phyloP scores from a whole-genome alignment of 2,113 vertebrate genomes.

The Cyanocitta stelleri region DNA sequence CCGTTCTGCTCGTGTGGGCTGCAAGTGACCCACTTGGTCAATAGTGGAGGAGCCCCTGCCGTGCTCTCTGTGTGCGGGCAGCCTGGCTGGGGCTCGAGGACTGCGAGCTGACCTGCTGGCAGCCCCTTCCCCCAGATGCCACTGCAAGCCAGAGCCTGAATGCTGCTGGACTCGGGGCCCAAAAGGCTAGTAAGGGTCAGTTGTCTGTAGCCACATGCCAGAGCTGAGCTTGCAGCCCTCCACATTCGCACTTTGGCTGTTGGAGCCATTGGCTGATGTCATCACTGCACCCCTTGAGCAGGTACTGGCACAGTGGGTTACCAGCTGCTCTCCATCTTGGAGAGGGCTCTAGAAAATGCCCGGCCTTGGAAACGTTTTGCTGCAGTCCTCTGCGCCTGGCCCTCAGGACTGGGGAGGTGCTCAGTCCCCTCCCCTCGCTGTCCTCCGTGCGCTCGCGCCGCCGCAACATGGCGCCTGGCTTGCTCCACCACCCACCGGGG shows the following conservation, averaged over 20 bases:
- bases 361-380: not conserved
- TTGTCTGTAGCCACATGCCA: accelerated
- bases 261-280: not conserved
- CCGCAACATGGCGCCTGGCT: constrained; percentile 58
- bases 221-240: not conserved
- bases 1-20: accelerated
- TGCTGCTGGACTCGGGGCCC: not conserved
- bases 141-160: not conserved
- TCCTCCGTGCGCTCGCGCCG: constrained; percentile 27
- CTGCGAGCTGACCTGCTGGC: not conserved
- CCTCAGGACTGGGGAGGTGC: not conserved
- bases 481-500: not conserved
- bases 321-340: not conserved
- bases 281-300: accelerated
- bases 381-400: not conserved
- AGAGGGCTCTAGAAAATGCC: not conserved
- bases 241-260: accelerated
- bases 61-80: accelerated
- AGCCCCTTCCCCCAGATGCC: not conserved
- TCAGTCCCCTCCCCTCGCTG: constrained; percentile 33
- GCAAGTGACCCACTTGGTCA: accelerated
- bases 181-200: accelerated
- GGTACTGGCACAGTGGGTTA: not conserved
- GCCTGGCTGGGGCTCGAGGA: not conserved
- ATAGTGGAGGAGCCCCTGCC: not conserved